A percentile compares a stretch with the other conserved stretches of the same genome.
phyloP scores from a whole-genome alignment of 2,113 vertebrate genomes.

The Nettapus auritus region DNA sequence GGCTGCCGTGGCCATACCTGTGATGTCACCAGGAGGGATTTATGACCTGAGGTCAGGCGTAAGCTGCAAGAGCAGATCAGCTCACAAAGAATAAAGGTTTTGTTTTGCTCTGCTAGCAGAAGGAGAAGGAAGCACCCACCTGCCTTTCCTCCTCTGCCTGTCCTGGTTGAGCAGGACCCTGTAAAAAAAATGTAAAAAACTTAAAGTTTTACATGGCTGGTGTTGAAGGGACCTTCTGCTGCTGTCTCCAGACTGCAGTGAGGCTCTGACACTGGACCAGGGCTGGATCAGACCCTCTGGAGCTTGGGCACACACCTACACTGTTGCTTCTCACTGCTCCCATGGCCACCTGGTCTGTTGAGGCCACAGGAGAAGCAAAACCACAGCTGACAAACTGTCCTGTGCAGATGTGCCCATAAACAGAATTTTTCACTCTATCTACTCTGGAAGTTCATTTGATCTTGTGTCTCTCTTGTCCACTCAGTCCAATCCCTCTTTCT shows the following conservation, averaged over 20 bases:
- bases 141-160: neutral
- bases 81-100: neutral
- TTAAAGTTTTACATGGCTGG: neutral
- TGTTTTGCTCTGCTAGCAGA: neutral
- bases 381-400: neutral
- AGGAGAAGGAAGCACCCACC: neutral
- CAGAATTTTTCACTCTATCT: rapidly evolving
- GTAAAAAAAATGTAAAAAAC: too few relatives aligned
- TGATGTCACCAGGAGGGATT: constrained; percentile 60
- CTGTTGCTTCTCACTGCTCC: neutral
- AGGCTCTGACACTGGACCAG: neutral
- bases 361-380: neutral
- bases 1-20: neutral
- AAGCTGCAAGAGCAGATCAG: constrained; percentile 23
- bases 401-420: neutral
- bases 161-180: neutral
- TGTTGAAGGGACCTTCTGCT: neutral
- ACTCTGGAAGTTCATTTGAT: neutral
- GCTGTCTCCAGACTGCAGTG: neutral
- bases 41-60: neutral
- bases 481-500: neutral
- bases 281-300: neutral
- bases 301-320: neutral
- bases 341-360: neutral
- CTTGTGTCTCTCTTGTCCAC: neutral